A percentile compares a stretch with the other conserved stretches of the same genome.
Conservation (phyloP, 2,797 vertebrate species). For the Gila robusta region DNA sequence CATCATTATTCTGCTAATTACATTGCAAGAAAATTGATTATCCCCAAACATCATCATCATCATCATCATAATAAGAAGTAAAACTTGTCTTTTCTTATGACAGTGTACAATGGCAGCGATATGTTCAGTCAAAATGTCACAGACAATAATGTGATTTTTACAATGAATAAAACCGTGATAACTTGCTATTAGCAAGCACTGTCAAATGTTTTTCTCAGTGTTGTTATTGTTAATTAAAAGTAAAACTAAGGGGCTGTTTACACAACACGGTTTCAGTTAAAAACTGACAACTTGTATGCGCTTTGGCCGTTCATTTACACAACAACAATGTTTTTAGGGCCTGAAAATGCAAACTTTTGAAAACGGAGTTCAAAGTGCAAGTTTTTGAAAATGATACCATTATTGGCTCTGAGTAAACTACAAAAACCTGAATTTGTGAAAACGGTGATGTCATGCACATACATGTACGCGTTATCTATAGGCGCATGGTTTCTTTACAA, state of each 20-base stretch:
- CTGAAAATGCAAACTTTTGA: too few relatives aligned
- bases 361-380: too few relatives aligned
- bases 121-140: neutral
- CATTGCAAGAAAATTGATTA: neutral
- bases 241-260: neutral
- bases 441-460: too few relatives aligned
- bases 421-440: too few relatives aligned
- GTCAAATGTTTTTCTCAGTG: neutral
- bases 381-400: too few relatives aligned
- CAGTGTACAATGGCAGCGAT: neutral
- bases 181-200: neutral
- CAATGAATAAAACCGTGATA: neutral
- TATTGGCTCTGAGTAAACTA: too few relatives aligned
- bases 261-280: neutral
- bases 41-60: neutral
- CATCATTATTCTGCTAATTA: slow-evolving; percentile 7
- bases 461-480: too few relatives aligned
- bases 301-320: too few relatives aligned
- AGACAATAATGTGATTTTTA: neutral
- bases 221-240: neutral
- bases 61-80: too few relatives aligned
- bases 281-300: too few relatives aligned
- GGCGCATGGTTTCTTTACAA: too few relatives aligned
- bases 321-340: too few relatives aligned
- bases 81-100: neutral